Evolutionary conservation across 2,797 vertebrate genomes (phyloP).

Genomic region (Geotrypetes seraphini): DNA sequence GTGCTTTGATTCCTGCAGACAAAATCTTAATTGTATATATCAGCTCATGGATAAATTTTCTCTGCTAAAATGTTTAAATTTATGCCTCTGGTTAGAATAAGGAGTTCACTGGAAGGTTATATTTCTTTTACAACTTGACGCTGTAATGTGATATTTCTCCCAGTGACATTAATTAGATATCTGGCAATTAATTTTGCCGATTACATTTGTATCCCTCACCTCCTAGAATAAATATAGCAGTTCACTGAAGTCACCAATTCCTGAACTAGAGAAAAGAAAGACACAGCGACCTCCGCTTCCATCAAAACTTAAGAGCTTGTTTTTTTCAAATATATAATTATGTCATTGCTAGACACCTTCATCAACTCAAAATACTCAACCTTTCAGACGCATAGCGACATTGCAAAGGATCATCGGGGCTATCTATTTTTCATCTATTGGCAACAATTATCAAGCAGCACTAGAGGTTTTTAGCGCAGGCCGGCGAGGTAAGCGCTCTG

Average conservation of each 20-base stretch:
- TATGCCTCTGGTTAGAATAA: conserved; percentile 31
- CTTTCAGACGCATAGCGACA: too few species aligned
- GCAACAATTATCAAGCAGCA: background rate
- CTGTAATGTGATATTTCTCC: conserved; percentile 32
- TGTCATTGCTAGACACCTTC: too few species aligned
- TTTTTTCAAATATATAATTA: too few species aligned
- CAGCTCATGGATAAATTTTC: conserved; percentile 33
- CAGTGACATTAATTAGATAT: conserved; percentile 27
- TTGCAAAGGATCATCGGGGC: background rate
- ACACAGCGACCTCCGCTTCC: background rate
- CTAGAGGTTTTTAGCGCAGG: too few species aligned
- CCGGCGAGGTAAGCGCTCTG: too few species aligned
- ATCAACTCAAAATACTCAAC: too few species aligned
- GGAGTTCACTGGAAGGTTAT: conserved; percentile 39
- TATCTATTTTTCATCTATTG: too few species aligned
- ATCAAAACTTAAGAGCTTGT: background rate
- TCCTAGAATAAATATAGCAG: conserved; percentile 1
- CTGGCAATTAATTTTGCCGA: conserved; percentile 24
- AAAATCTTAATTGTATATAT: conserved; percentile 59
- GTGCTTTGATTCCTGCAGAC: conserved; percentile 48
- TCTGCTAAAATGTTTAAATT: conserved; percentile 33
- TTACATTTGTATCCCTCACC: conserved; percentile 7
- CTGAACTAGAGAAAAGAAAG: background rate
- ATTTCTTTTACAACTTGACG: conserved; percentile 23
- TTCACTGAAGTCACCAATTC: background rate